phyloP scores from a whole-genome alignment of 2,113 vertebrate genomes.

The Tyto alba region DNA sequence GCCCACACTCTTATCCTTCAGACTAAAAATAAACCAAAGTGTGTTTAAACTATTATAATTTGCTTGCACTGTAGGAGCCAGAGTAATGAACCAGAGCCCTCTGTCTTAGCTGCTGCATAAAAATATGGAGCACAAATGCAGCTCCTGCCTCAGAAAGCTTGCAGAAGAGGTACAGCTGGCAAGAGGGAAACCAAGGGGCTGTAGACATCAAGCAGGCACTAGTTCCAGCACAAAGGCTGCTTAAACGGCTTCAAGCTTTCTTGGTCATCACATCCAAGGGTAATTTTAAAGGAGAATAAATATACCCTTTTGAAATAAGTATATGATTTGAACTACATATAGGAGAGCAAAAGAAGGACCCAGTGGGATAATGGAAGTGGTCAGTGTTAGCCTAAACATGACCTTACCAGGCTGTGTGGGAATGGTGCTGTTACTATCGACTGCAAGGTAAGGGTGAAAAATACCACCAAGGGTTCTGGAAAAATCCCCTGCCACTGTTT shows the following conservation, averaged over 20 bases:
- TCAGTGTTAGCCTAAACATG: background rate
- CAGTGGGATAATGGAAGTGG: background rate
- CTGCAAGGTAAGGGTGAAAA: background rate
- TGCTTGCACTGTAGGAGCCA: background rate
- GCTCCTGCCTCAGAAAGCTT: background rate
- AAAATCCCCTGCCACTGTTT: background rate
- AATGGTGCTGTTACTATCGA: background rate
- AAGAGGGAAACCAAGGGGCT: background rate
- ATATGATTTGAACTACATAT: background rate
- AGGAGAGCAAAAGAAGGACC: background rate
- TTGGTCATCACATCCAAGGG: background rate
- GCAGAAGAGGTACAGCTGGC: background rate
- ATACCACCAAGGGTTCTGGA: background rate
- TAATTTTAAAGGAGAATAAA: background rate
- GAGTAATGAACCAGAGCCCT: background rate
- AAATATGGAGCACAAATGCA: background rate
- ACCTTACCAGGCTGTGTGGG: background rate
- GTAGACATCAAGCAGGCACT: background rate
- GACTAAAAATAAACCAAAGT: background rate
- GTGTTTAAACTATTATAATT: slow-evolving; percentile 19
- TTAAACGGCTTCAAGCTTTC: background rate
- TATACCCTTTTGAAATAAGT: background rate
- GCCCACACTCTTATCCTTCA: background rate
- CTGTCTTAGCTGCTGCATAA: background rate
- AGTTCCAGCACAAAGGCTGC: background rate